These are phyloP conservation scores for Scomberomorus guttatus DNA, from an alignment of 2,797 vertebrate species.

Conservation along the genomic window DNA sequence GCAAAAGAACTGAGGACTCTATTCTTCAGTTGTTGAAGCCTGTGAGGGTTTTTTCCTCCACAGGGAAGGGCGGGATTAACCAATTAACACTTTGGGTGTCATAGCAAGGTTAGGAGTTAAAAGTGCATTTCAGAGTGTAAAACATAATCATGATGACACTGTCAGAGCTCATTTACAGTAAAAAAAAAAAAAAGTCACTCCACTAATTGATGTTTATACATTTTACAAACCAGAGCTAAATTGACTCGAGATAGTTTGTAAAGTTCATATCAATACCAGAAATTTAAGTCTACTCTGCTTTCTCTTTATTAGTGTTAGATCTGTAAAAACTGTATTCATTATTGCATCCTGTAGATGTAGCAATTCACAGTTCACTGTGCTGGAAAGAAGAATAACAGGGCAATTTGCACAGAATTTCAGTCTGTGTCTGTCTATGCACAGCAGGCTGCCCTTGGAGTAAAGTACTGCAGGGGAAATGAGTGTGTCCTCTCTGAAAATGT, in stretches of 20 bases:
- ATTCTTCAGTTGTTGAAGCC: conserved; percentile 1
- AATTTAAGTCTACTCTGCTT: neutral
- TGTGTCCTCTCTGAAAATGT: conserved; percentile 32
- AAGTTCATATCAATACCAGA: neutral
- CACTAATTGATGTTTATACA: conserved; percentile 1
- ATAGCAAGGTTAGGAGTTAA: conserved; percentile 19
- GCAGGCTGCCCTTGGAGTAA: conserved; percentile 44
- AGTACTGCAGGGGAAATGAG: conserved; percentile 37
- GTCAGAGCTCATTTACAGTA: conserved; percentile 33
- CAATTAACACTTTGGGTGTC: conserved; percentile 45
- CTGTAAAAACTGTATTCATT: conserved; percentile 2
- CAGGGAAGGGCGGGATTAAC: conserved; percentile 27
- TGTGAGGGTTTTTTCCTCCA: neutral
- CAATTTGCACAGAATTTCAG: conserved; percentile 46
- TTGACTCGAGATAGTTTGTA: neutral
- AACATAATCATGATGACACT: conserved; percentile 30
- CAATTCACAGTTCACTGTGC: conserved; percentile 39
- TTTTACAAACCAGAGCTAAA: conserved; percentile 12
- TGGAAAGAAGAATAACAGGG: conserved; percentile 48
- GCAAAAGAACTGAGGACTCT: neutral
- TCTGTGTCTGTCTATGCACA: conserved; percentile 35
- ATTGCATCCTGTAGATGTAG: conserved; percentile 16
- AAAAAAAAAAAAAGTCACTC: neutral
- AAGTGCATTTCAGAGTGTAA: conserved; percentile 27
- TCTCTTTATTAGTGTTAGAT: conserved; percentile 1